Evolutionary conservation across 2,888 invertebrate genomes (phyloP).

Genomic region (Orthosia cruda): DNA sequence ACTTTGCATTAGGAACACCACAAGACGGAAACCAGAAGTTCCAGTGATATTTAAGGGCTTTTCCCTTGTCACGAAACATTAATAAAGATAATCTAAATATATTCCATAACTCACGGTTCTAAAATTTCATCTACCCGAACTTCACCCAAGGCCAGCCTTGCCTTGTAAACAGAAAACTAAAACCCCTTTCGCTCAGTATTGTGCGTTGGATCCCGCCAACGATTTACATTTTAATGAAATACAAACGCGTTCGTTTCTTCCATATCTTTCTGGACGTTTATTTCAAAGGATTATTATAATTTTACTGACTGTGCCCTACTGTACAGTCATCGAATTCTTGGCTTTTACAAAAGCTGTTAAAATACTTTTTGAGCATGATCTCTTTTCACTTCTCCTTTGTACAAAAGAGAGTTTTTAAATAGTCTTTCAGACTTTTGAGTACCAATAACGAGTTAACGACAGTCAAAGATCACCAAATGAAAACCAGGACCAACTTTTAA

Average conservation of each 20-base stretch:
- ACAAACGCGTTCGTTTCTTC: conserved; percentile 46
- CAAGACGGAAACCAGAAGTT: not conserved
- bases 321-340: not conserved
- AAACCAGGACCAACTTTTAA: not conserved
- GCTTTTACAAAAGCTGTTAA: not conserved
- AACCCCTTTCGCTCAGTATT: conserved; percentile 37
- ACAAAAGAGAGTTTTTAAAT: no score
- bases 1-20: not conserved
- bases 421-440: no score
- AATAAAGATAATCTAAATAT: conserved; percentile 1
- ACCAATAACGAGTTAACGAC: not conserved
- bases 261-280: conserved; percentile 57
- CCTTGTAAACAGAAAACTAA: conserved; percentile 44
- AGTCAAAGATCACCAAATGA: not conserved
- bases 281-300: conserved; percentile 62
- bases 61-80: not conserved
- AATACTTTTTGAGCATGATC: not conserved
- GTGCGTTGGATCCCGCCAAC: conserved; percentile 46
- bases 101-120: conserved; percentile 12
- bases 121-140: not conserved
- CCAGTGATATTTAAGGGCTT: not conserved
- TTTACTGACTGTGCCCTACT: conserved; percentile 6
- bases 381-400: not conserved
- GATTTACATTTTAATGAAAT: conserved; percentile 80
- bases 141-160: conserved; percentile 13